Evolutionary conservation across 2,888 invertebrate genomes (phyloP), one percentile per base, ranked within the genome.

Genomic region (Boloria selene): DNA sequence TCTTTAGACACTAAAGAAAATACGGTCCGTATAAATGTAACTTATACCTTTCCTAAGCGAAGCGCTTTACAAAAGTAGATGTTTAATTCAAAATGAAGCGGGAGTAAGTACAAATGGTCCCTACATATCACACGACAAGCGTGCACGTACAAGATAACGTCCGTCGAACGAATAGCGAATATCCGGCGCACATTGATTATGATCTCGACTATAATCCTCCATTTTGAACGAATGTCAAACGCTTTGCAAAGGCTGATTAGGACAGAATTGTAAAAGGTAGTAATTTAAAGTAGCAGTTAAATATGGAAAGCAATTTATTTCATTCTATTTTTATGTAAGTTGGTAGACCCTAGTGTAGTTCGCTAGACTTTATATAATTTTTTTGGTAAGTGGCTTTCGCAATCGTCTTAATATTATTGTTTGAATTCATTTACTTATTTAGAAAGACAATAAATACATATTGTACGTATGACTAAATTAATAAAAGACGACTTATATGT

Each of bases 141-240:
- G 81, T 79, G 80, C 79, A 78, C 77, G 75, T 69, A 69, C 65
- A 70, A 80, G 87, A 88, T 88, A 88, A 84, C 83, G 86, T 85
- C 86, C 79, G 72, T 69, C 74, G 78, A 81, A 85, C 79, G 85
- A 87, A 87, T 86, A 80, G 78, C 77, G 80, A 77, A 78, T 80
- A 79, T 83, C 84, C 82, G 80, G 81, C 81, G 84, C 80, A 84
- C 79, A 79, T 73, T 67, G 68, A 68, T 68, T 60, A 53, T 65
- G 47, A 68, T 65, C 68, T 62, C 55, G 47, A 38, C 51, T 22
- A 38, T 45, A 55, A 65, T 52, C 59, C 62, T 60, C 47, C 61
- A 56, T 51, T 55, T 54, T 54, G 13, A 54, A 55, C 50, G 49
- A 26, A 51, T 52, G 67, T 61, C 31, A 55, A 60, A 58, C 55